Evolutionary conservation across 2,797 vertebrate genomes (phyloP).

Genomic region (Mareca strepera): DNA sequence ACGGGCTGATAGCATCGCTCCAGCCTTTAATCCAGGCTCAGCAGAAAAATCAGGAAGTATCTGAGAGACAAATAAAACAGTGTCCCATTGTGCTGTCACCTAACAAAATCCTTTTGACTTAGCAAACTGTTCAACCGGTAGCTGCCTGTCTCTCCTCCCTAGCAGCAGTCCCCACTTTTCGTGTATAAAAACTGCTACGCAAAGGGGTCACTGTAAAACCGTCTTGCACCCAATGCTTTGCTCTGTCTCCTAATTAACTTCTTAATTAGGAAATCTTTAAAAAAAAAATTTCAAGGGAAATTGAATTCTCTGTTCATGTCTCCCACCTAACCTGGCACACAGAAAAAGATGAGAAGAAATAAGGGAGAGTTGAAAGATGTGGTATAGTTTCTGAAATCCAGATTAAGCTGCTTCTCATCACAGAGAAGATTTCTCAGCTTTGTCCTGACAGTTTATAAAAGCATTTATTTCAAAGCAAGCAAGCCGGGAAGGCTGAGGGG

Average conservation of each 20-base stretch:
- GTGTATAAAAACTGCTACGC: neutral
- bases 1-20: neutral
- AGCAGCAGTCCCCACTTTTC: neutral
- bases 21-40: neutral
- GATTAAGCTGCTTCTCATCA: neutral
- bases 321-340: neutral
- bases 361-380: neutral
- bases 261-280: neutral
- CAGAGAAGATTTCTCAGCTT: neutral
- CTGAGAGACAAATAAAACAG: neutral
- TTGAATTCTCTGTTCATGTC: neutral
- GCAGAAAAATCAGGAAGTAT: neutral
- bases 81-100: neutral
- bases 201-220: neutral
- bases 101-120: slow-evolving; percentile 8
- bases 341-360: neutral
- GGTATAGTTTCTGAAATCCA: neutral
- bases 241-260: neutral
- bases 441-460: neutral
- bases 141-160: neutral
- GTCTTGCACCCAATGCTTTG: neutral
- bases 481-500: neutral
- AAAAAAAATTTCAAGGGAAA: neutral
- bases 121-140: slow-evolving; percentile 4
- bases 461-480: neutral